Base-by-base conservation (phyloP, 1,140 invertebrate genomes). In the Phymorhynchus buccinoides region DNA sequence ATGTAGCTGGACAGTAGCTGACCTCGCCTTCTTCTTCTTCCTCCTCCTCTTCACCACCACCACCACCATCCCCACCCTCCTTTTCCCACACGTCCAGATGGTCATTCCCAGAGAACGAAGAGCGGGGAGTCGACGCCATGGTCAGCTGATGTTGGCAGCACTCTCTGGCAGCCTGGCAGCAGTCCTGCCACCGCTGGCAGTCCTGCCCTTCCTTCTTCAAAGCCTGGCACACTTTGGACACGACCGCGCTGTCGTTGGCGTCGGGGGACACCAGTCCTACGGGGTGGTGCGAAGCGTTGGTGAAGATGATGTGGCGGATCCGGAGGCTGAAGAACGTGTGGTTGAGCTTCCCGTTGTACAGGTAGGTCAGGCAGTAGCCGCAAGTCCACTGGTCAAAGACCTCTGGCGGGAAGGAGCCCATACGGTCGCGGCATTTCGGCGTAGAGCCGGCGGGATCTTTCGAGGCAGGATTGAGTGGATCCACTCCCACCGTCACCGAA, bases 1-100 rank as follows among this genome's bases (percentile, higher is more conserved):
- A 86, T 41, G 84, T 86, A 35, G 85, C 37, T 39, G 85, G 84
- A 71, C 87, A 86, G 73, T 85, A 80, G 27, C 27, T 56, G 30
- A n/a, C 32, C 32, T 66, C 32, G 12, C 14, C 37, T 35, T 9
- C 52, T 22, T 2, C 52, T 37, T 56, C 32, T 27, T 27, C 27
- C 52, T 39, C 80, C 44, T 6, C 9, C 30, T 37, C 79, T 7
- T 41, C 35, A 4, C 27, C 56, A 32, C 52, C 30, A 35, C 35
- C 16, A 32, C 81, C 18, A 22, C 35, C 16, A 12, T 12, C 44
- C 79, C 79, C 30, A 14, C n/a, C 16, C 22, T n/a, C n/a, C 27
- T 44, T n/a, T 27, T 80, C 22, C 48, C 27, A n/a, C n/a, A n/a
- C n/a, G n/a, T 9, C 12, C 14, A 16, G n/a, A n/a, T n/a, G n/a